phyloP scores from a whole-genome alignment of 2,797 vertebrate genomes.

The Liasis olivaceus region DNA sequence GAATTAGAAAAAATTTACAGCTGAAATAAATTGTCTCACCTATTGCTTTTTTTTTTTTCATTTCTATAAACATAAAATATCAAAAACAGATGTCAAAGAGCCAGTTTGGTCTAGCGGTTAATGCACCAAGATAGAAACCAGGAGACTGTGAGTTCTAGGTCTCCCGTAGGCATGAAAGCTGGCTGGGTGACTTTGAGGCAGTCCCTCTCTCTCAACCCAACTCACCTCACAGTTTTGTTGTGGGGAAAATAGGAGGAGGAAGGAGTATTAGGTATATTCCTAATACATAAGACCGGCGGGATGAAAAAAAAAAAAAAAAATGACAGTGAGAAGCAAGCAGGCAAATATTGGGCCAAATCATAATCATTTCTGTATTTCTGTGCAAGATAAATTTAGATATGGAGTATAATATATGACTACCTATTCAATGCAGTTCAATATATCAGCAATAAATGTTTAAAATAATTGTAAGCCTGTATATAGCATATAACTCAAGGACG shows the following conservation, averaged over 20 bases:
- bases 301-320: neutral
- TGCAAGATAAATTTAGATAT: neutral
- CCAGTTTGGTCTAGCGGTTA: no score
- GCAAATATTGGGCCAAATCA: neutral
- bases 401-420: neutral
- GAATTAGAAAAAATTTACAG: neutral
- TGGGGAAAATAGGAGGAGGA: no score
- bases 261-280: no score
- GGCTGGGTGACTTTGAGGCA: no score
- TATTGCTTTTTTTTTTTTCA: conserved; percentile 11
- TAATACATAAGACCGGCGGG: no score
- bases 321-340: neutral
- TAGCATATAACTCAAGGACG: neutral
- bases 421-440: neutral
- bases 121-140: no score
- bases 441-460: neutral
- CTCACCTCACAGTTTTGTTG: no score
- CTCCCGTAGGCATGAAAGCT: no score
- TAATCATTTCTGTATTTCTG: neutral
- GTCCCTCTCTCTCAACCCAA: no score
- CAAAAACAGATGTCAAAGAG: no score
- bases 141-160: no score
- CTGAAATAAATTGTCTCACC: neutral
- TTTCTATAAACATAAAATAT: neutral
- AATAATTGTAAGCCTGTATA: neutral